Evolutionary conservation across 2,113 vertebrate species (phyloP).

Genomic region (Nyctereutes procyonoides): DNA sequence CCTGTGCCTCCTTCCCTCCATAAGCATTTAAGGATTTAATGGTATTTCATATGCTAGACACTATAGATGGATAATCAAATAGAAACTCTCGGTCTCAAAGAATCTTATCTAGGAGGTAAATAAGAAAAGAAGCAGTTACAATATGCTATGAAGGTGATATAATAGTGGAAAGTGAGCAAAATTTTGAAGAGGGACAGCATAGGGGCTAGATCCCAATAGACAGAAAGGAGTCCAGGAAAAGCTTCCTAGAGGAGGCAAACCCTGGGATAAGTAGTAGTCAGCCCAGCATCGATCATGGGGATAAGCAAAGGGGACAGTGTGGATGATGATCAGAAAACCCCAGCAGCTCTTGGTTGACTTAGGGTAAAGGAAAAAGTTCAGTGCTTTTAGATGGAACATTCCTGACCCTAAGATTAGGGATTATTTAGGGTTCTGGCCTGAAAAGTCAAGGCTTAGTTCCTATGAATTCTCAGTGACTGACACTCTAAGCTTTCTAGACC

Average conservation of each 20-base stretch:
- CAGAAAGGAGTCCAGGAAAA: background rate
- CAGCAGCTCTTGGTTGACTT: background rate
- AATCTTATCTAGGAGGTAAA: background rate
- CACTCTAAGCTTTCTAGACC: background rate
- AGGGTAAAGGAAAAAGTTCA: background rate
- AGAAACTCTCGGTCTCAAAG: background rate
- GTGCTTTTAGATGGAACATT: background rate
- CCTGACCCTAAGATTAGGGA: background rate
- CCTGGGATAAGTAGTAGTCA: background rate
- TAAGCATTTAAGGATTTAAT: background rate
- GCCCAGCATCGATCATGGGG: background rate
- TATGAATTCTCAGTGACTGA: background rate
- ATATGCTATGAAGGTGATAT: background rate
- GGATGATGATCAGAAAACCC: background rate
- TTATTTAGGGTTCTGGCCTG: background rate
- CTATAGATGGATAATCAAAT: background rate
- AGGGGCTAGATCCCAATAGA: background rate
- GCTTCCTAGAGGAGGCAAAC: background rate
- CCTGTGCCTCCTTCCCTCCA: background rate
- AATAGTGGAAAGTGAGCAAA: background rate
- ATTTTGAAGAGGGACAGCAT: background rate
- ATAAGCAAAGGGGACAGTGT: rapidly evolving
- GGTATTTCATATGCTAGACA: background rate
- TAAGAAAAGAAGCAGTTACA: background rate
- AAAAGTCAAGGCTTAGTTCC: background rate